phyloP scores from a whole-genome alignment of 2,113 vertebrate genomes.

The Plestiodon gilberti region DNA sequence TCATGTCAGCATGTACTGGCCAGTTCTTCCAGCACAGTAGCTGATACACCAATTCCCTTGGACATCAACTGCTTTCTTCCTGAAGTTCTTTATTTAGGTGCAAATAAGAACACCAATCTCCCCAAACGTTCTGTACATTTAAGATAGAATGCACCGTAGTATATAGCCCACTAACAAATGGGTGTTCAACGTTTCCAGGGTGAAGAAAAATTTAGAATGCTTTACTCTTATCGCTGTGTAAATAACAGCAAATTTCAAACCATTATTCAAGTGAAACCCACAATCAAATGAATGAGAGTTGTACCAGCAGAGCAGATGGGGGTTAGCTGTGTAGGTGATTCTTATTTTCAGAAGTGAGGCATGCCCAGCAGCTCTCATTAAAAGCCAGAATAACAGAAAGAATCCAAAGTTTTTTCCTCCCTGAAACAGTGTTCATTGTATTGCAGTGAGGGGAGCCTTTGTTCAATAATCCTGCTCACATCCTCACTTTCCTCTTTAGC shows the following conservation, averaged over 20 bases:
- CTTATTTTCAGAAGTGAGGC: neutral
- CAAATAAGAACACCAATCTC: neutral
- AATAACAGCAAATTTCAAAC: neutral
- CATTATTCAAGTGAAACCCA: neutral
- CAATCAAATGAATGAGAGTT: neutral
- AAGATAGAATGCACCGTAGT: neutral
- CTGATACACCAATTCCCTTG: neutral
- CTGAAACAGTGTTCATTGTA: neutral
- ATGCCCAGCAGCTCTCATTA: slow-evolving; percentile 7
- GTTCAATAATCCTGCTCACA: neutral
- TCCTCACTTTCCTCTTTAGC: slow-evolving; percentile 26
- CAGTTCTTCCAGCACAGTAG: neutral
- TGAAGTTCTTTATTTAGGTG: neutral
- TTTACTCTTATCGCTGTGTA: neutral
- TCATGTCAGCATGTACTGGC: neutral
- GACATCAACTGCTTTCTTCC: neutral
- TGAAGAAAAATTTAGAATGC: neutral
- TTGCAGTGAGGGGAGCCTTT: neutral
- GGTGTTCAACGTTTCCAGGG: neutral
- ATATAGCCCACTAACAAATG: neutral
- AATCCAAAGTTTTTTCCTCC: neutral
- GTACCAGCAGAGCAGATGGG: neutral
- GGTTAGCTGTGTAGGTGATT: neutral
- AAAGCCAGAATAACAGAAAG: slow-evolving; percentile 7
- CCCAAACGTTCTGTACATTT: neutral